Percentiles rank a stretch among this genome's conserved stretches.
Conservation (phyloP, 2,888 invertebrate genomes). For the Caenorhabditis sp. region DNA sequence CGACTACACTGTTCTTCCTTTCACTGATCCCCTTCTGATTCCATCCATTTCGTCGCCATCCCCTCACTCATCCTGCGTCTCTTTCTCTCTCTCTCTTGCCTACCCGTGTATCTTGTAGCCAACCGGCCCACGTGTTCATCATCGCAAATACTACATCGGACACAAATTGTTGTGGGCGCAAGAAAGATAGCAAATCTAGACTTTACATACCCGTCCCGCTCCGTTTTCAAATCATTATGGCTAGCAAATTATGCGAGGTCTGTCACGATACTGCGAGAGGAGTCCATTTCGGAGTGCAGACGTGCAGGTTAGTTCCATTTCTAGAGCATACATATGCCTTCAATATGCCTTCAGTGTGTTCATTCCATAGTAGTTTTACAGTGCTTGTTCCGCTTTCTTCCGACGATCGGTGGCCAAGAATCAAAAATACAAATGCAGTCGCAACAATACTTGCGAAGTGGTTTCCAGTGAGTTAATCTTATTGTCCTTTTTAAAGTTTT, state of each 20-base stretch:
- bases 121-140: background rate
- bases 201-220: too few relatives aligned
- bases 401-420: constrained; percentile 10
- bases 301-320: constrained; percentile 1
- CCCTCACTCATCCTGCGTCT: too few relatives aligned
- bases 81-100: background rate
- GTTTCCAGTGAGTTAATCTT: background rate
- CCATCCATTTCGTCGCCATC: too few relatives aligned
- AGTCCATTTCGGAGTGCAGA: constrained; percentile 11
- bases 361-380: too few relatives aligned
- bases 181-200: too few relatives aligned
- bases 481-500: background rate
- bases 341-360: too few relatives aligned
- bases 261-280: constrained; percentile 23
- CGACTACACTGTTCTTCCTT: too few relatives aligned
- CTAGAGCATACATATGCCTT: too few relatives aligned
- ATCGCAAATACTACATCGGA: background rate
- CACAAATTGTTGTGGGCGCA: too few relatives aligned
- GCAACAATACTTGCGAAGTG: background rate
- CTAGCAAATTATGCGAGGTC: constrained; percentile 29
- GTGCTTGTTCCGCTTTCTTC: constrained; percentile 18
- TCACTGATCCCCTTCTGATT: background rate
- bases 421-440: constrained; percentile 1
- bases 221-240: too few relatives aligned
- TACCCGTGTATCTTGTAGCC: constrained; percentile 8